These are phyloP conservation scores for Cheilosia pagana DNA, from an alignment of 2,888 invertebrate species.

Conservation along the genomic window DNA sequence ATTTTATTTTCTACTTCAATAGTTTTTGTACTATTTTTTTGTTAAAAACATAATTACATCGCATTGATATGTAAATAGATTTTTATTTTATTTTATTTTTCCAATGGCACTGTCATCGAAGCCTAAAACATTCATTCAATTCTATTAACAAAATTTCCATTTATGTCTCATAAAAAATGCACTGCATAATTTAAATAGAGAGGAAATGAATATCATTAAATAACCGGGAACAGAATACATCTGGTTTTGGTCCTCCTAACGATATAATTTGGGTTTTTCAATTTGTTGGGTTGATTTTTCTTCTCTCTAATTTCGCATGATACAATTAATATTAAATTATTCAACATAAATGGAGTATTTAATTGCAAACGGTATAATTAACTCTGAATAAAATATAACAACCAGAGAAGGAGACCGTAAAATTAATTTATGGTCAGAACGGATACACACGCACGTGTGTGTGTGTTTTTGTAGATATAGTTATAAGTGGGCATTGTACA, in stretches of 20 bases:
- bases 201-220: constrained; percentile 62
- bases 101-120: constrained; percentile 25
- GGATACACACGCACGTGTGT: background rate
- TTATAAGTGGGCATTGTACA: background rate
- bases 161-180: constrained; percentile 46
- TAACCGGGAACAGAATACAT: constrained; percentile 37
- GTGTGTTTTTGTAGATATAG: background rate
- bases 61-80: constrained; percentile 51
- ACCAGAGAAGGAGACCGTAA: constrained; percentile 25
- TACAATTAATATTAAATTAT: constrained; percentile 71
- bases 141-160: constrained; percentile 58
- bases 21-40: background rate
- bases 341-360: constrained; percentile 72
- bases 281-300: constrained; percentile 10
- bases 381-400: constrained; percentile 65
- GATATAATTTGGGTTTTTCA: constrained; percentile 22
- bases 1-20: too few species aligned
- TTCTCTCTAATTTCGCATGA: constrained; percentile 53
- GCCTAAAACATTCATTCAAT: constrained; percentile 54
- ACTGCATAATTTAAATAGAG: constrained; percentile 27
- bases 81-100: background rate
- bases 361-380: constrained; percentile 73
- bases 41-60: constrained; percentile 11
- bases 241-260: constrained; percentile 56
- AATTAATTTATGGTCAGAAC: constrained; percentile 65